Base-by-base conservation (phyloP, 2,888 invertebrate species). In the Muscina levida region DNA sequence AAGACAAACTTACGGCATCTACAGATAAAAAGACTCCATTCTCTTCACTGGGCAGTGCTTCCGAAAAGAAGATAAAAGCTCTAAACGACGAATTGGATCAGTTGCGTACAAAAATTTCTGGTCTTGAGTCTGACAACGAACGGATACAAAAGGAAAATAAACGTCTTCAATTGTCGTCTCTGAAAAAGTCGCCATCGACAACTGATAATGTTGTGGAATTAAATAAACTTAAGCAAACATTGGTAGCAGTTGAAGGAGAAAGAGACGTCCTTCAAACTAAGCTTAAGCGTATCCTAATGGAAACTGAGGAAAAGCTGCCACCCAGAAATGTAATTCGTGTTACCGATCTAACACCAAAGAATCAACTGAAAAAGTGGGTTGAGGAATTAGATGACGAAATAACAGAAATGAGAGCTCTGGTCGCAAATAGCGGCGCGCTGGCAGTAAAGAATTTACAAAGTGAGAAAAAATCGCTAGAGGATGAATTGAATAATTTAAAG, bases 381-480 rank as follows among this genome's bases (percentile, higher is more conserved):
- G 95, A 95, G 77, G 97, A 97, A 83, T 91, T 97, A 84, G 97
- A 97, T 90, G 95, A 93, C 87, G 97, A 98, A 92, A 95, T 97
- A 83, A 94, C 95, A 31, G 89, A 90, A 75, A 87, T 90, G 87
- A 86, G 91, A 67, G 88, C 87, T 6, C 86, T 89, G 75, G 84
- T 92, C 87, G 85, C 91, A 85, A 86, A 91, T 82, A 84, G 87
- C 89, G 85, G 88, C 84, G 83, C 85, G 82, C 82, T 90, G 85
- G 86, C 92, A 91, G 84, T 91, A 85, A 84, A 94, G 92, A 89
- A 92, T 75, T 88, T 94, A 26, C 93, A 93, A 85, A 93, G 93
- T 77, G 95, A 94, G 83, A 95, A 93, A 84, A 92, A 92, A 79
- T 92, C 91, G 70, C 88, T 95, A 91, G 87, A 93, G 91, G 90